These are phyloP conservation scores for Lacanobia oleracea DNA, from an alignment of 2,888 invertebrate species.

Conservation along the genomic window DNA sequence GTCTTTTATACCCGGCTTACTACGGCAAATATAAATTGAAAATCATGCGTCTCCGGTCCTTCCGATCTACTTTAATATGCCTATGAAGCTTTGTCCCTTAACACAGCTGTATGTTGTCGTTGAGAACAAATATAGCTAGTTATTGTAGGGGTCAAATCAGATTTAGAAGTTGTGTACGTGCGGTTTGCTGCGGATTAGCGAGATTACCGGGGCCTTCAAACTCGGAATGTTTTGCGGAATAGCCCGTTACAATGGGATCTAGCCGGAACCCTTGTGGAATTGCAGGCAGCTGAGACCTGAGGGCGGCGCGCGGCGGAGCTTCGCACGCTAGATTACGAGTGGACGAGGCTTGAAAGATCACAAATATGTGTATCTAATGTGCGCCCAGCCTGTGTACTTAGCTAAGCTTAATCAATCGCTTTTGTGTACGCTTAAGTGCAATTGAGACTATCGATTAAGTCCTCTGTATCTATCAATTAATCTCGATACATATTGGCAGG, in stretches of 20 bases:
- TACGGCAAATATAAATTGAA: constrained; percentile 33
- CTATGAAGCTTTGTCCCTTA: constrained; percentile 38
- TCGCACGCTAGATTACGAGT: constrained; percentile 67
- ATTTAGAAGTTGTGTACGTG: constrained; percentile 76
- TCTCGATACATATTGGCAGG: background rate
- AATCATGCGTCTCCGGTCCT: constrained; percentile 20
- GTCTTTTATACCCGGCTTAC: constrained; percentile 6
- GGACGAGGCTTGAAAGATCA: constrained; percentile 44
- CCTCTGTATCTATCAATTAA: background rate
- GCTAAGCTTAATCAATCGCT: background rate
- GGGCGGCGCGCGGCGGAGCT: constrained; percentile 48
- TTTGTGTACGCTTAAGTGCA: background rate
- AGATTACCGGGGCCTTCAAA: constrained; percentile 74
- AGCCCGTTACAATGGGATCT: constrained; percentile 68
- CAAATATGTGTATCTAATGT: background rate
- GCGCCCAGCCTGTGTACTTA: background rate
- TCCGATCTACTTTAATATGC: constrained; percentile 42
- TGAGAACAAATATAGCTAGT: constrained; percentile 63
- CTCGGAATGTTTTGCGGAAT: constrained; percentile 75
- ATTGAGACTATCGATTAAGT: background rate
- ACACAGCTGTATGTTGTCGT: constrained; percentile 53
- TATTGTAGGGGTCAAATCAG: constrained; percentile 68
- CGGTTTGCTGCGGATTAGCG: constrained; percentile 77
- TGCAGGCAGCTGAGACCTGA: constrained; percentile 73
- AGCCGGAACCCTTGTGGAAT: constrained; percentile 68